Evolutionary conservation across 2,113 vertebrate genomes (phyloP).

Genomic region (Mandrillus leucophaeus): DNA sequence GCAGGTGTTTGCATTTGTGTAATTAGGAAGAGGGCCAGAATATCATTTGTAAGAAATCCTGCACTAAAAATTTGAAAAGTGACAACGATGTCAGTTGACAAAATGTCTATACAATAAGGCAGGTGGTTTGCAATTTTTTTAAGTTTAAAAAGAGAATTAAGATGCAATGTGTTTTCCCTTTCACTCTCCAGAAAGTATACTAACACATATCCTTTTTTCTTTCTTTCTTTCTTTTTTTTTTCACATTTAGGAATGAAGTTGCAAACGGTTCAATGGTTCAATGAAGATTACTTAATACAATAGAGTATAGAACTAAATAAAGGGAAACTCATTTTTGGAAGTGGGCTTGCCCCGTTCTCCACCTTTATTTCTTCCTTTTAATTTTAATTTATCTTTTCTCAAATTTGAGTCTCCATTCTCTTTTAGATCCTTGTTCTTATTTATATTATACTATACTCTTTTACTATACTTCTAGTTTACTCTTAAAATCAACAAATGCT

Average conservation of each 20-base stretch:
- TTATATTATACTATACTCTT: neutral
- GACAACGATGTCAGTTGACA: neutral
- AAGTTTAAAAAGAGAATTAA: neutral
- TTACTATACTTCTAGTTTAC: neutral
- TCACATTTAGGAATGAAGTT: neutral
- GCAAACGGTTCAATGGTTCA: neutral
- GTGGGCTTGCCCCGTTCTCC: neutral
- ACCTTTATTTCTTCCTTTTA: neutral
- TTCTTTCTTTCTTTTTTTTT: neutral
- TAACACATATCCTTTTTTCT: neutral
- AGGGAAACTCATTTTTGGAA: neutral
- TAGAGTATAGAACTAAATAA: neutral
- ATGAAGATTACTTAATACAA: neutral
- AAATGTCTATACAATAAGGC: neutral
- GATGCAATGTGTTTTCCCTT: neutral
- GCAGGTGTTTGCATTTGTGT: neutral
- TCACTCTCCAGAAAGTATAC: neutral
- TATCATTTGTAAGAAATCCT: slow-evolving; percentile 10
- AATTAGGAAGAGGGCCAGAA: slow-evolving; percentile 37
- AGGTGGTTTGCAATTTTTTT: neutral
- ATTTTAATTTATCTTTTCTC: neutral
- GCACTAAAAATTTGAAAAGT: neutral
- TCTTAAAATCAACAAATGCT: neutral
- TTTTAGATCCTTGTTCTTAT: neutral
- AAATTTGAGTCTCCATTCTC: neutral